Evolutionary conservation across 2,113 vertebrate species (phyloP).

Genomic region (Tauraco erythrolophus): DNA sequence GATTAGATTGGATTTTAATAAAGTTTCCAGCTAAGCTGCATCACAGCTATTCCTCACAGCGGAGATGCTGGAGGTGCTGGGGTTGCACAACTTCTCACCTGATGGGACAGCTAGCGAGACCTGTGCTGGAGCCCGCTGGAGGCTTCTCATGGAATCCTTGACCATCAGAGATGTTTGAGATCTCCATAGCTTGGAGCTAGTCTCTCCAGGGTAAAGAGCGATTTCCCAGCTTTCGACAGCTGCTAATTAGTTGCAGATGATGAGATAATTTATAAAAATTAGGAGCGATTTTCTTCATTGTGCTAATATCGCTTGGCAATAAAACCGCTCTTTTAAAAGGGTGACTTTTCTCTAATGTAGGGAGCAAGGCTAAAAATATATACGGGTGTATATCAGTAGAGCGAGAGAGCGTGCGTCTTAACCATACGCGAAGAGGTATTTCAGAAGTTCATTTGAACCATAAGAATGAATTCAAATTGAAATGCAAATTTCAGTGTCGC

Average conservation of each 20-base stretch:
- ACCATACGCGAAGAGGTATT: not conserved
- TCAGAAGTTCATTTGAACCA: not conserved
- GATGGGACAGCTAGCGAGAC: not conserved
- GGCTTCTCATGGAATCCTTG: not conserved
- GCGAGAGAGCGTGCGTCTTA: not conserved
- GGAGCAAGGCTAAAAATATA: constrained; percentile 56
- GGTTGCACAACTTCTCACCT: not conserved
- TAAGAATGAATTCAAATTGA: not conserved
- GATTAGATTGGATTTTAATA: constrained; percentile 75
- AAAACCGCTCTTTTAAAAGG: constrained; percentile 54
- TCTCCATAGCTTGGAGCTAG: not conserved
- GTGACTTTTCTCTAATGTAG: constrained; percentile 64
- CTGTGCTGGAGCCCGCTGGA: not conserved
- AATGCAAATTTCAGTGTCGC: constrained; percentile 38
- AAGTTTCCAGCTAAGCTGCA: constrained; percentile 68
- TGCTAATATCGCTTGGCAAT: constrained; percentile 70
- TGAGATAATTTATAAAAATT: constrained; percentile 84
- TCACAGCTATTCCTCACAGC: not conserved
- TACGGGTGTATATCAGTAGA: not conserved
- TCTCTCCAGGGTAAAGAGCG: not conserved
- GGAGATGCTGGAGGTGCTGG: not conserved
- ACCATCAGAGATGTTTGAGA: not conserved
- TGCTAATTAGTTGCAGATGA: constrained; percentile 81
- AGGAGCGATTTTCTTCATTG: constrained; percentile 77
- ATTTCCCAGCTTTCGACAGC: constrained; percentile 54